Evolutionary conservation across 2,888 invertebrate genomes (phyloP), one percentile per base, ranked within the genome.

Genomic region (Cyclophora albipunctata): DNA sequence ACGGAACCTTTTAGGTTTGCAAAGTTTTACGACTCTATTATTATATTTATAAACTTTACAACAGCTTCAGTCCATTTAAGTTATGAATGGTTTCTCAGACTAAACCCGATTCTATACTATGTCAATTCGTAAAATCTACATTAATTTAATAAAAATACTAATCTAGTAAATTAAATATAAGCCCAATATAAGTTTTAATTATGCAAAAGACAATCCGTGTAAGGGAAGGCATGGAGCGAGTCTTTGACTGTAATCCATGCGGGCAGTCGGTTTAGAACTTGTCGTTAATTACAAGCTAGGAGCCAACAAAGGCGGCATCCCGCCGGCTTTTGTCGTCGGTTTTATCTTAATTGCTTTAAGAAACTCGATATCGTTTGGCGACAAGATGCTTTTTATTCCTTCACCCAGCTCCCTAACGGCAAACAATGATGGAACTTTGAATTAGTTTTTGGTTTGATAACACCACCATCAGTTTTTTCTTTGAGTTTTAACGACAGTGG

Each of bases 341-440:
- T 83, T 85, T 84, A 85, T 84, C 85, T 84, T 85, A 86, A 87
- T 85, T 84, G 83, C 84, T 85, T 83, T 73, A 78, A 81, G 85
- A 84, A 86, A 84, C 82, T 85, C 82, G 78, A 84, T 85, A 84
- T 82, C 84, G 81, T 80, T 84, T 74, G 77, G 77, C 78, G 81
- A 85, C 84, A 84, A 81, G 81, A 81, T 82, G 82, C 78, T 84
- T 84, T 84, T 85, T 84, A 83, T 83, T 76, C 78, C 71, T 73
- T 60, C 69, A 68, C 71, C 69, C 68, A 64, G 65, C 69, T 75
- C 74, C 75, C 73, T 65, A 69, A 67, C 68, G 78, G 78, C 76
- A 78, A 83, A 84, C 82, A 82, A 82, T 79, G 80, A 79, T 75
- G 70, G 75, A 82, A 84, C 79, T 85, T 84, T 76, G 81, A 84